Base-by-base conservation (phyloP, 2,113 vertebrate genomes). In the Ciconia maguari region DNA sequence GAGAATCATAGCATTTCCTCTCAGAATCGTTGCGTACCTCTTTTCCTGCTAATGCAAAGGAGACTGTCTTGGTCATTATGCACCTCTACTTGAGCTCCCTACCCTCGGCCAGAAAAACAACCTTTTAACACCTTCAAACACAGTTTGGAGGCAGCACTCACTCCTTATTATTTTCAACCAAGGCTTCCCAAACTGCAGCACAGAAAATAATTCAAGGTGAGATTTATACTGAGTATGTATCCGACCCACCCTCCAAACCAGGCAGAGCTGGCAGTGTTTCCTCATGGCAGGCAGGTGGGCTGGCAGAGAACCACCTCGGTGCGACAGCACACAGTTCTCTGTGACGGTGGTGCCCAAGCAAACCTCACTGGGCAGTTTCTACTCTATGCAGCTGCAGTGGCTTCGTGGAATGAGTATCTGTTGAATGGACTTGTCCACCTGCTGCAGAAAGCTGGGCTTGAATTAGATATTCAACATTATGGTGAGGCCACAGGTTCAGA, bases 271-370 rank as follows among this genome's bases (percentile, higher is more conserved):
- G 60, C 29, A 70, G 46, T 1, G 0, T 52, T 83, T 26, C 83
- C 76, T 36, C 4, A 3, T 2, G 22, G 64, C 49, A 25, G 75
- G 74, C 22, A 44, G 44, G 22, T 6, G 44, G 44, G 55, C 75
- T 55, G 75, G n/a, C 52, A 38, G 55, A 24, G 55, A 70, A 24
- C 26, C 2, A 4, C 51, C 4, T 4, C 2, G 0, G 7, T 6
- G 34, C 4, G 26, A 48, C 2, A 13, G 29, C 16, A 38, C 30
- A 1, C 4, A 1, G 12, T 41, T 58, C 4, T 0, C 75, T 20
- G 21, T 0, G 7, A 18, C 5, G 3, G 15, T 0, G 0, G 46
- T 46, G 34, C 38, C 46, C 20, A 15, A 13, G 46, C 0, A 4
- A 51, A 65, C 44, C 26, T 61, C 2, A 0, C 44, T 5, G 27